A percentile compares a stretch with the other conserved stretches of the same genome.
phyloP scores from a whole-genome alignment of 2,888 invertebrate genomes.

The Teleiodes luculella region DNA sequence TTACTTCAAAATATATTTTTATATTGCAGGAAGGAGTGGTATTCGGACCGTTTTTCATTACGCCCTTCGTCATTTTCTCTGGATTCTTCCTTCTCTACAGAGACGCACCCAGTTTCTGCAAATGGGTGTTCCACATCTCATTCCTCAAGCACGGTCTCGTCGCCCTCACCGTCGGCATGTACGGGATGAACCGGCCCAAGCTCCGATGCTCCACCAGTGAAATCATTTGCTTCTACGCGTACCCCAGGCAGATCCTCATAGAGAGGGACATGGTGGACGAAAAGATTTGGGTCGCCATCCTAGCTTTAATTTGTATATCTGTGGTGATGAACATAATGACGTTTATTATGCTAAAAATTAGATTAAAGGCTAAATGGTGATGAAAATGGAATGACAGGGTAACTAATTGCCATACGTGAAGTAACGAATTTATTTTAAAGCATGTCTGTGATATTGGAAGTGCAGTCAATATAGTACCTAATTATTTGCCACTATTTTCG shows the following conservation, averaged over 20 bases:
- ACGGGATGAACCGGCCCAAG: slow-evolving; percentile 87
- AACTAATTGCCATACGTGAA: neutral
- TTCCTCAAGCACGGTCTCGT: slow-evolving; percentile 94
- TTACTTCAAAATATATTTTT: no score
- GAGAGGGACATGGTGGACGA: slow-evolving; percentile 84
- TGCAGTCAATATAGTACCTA: neutral
- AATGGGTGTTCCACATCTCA: slow-evolving; percentile 92
- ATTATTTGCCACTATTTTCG: no score
- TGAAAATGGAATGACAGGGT: slow-evolving; percentile 9
- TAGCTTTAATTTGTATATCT: slow-evolving; percentile 82
- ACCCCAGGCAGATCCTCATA: slow-evolving; percentile 85
- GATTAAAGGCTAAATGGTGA: slow-evolving; percentile 78
- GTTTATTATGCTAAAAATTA: slow-evolving; percentile 82
- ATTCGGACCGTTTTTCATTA: slow-evolving; percentile 91
- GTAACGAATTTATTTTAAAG: neutral
- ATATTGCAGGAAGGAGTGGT: slow-evolving; percentile 88
- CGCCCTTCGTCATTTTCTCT: slow-evolving; percentile 94
- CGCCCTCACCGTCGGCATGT: slow-evolving; percentile 88
- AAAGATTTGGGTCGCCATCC: slow-evolving; percentile 81
- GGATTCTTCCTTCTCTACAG: slow-evolving; percentile 93
- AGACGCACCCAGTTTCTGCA: slow-evolving; percentile 87
- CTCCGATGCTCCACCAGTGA: slow-evolving; percentile 86
- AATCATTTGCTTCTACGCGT: slow-evolving; percentile 86
- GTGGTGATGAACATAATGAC: slow-evolving; percentile 80
- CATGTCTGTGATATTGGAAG: slow-evolving; percentile 6